Base-by-base conservation (phyloP, 2,888 invertebrate genomes). In the Drosophila kuntzei region DNA sequence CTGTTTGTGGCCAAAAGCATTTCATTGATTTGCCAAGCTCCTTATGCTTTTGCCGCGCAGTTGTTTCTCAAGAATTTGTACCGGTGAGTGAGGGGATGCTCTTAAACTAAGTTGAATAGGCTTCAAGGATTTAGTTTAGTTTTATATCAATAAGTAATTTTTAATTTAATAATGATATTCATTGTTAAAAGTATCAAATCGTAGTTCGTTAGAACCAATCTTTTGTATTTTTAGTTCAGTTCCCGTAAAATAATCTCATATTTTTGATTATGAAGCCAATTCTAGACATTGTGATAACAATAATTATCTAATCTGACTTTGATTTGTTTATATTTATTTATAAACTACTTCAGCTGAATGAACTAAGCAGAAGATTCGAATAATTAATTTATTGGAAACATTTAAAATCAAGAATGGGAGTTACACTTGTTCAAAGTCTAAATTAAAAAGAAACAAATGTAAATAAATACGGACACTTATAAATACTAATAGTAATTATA, bases 1-100 rank as follows among this genome's bases (percentile, higher is more conserved):
- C 94, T 99, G 76, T 98, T 95, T 93, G 99, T 98, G 90, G 96
- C 98, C 84, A 99, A 99, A 94, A 97, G 97, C 93, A 96, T 99
- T 92, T 97, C 97, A 78, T 94, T 99, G 73, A 95, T 99, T 87
- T 97, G 97, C 90, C 97, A 97, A 92, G 95, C 96, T 85, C 97
- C 99, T 27, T 97, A 98, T 92, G 96, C 98, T 51, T 95, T 96
- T 92, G 96, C 97, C 76, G 95, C 97, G 61, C 95, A 96, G 92
- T 94, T 95, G 90, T 97, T 98, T 93, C 95, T 98, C 91, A 95
- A 95, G 90, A 97, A 97, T 94, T 94, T 98, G 84, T 96, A 97
- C 93, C 95, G 95, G 96, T 96, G 92, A 93, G 94, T 90, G 39
- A 0, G 5, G 6, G 9, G 3, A 27, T 27, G 12, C 8, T 43